Conservation (phyloP, 2,888 invertebrate genomes). For the Cosmia trapezina region DNA sequence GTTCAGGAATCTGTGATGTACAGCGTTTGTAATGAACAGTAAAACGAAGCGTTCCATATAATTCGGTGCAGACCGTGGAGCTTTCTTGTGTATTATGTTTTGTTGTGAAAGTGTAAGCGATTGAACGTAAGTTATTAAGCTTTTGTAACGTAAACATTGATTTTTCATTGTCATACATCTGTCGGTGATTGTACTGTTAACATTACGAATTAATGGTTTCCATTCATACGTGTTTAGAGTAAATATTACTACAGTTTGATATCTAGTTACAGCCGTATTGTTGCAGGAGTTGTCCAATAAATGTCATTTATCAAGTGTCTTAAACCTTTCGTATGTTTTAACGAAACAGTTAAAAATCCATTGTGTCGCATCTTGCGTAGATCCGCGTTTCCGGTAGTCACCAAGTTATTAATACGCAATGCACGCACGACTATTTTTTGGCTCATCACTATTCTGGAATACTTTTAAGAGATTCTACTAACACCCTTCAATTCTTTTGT, state of each 20-base stretch:
- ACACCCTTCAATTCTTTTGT: background rate
- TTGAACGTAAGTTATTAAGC: slow-evolving; percentile 64
- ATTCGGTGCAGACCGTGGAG: slow-evolving; percentile 50
- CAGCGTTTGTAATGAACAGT: slow-evolving; percentile 38
- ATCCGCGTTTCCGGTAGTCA: too few relatives aligned
- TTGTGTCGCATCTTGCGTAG: too few relatives aligned
- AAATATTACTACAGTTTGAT: background rate
- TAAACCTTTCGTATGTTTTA: too few relatives aligned
- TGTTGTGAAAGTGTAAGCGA: slow-evolving; percentile 68
- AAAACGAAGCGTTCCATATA: slow-evolving; percentile 33
- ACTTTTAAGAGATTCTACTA: background rate
- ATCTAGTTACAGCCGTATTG: background rate
- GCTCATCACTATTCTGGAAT: slow-evolving; percentile 13
- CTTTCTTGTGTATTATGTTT: slow-evolving; percentile 65
- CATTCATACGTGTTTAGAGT: background rate
- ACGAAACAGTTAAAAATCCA: too few relatives aligned
- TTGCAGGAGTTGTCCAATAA: background rate
- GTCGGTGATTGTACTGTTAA: background rate
- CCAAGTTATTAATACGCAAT: background rate
- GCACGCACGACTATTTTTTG: background rate
- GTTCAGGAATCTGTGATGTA: slow-evolving; percentile 38
- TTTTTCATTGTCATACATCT: slow-evolving; percentile 2
- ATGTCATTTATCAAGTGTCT: background rate
- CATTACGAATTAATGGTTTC: background rate
- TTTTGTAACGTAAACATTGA: slow-evolving; percentile 40